Percentiles rank a stretch among this genome's conserved stretches.
Conservation (phyloP, 2,113 vertebrate species). For the Pleuronectes platessa region DNA sequence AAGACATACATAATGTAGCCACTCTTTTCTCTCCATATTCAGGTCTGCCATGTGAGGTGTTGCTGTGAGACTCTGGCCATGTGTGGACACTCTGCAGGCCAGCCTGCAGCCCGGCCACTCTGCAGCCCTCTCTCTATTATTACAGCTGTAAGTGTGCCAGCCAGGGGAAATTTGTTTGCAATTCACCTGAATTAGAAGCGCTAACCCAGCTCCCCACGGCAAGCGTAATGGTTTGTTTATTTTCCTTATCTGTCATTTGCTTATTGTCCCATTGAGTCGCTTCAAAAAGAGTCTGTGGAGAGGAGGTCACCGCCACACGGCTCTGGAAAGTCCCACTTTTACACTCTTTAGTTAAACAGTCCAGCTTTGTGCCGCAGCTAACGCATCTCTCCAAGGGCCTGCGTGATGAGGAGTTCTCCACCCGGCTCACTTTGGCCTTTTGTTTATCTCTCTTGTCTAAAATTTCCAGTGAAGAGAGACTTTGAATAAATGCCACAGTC, state of each 20-base stretch:
- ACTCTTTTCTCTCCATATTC: slow-evolving; percentile 2
- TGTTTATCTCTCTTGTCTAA: slow-evolving; percentile 44
- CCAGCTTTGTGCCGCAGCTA: slow-evolving; percentile 38
- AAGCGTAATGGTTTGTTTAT: slow-evolving; percentile 82
- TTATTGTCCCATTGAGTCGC: slow-evolving; percentile 74
- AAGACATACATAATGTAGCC: slow-evolving; percentile 7
- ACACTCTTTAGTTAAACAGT: slow-evolving; percentile 35
- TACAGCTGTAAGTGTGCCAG: slow-evolving; percentile 82
- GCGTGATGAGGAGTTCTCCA: not conserved
- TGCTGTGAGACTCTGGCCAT: slow-evolving; percentile 27
- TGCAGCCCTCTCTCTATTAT: slow-evolving; percentile 72
- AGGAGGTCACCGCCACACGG: slow-evolving; percentile 32
- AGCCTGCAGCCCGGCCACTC: slow-evolving; percentile 35
- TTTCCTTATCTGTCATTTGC: slow-evolving; percentile 83
- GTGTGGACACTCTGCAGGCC: slow-evolving; percentile 73
- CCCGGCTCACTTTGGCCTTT: slow-evolving; percentile 13
- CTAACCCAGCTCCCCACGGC: slow-evolving; percentile 64
- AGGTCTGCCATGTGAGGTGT: slow-evolving; percentile 59
- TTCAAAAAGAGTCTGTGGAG: slow-evolving; percentile 5
- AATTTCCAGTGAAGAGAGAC: slow-evolving; percentile 34
- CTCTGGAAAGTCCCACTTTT: slow-evolving; percentile 52
- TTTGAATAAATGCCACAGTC: slow-evolving; percentile 52
- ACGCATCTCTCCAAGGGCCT: slow-evolving; percentile 15
- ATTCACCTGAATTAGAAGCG: slow-evolving; percentile 82
- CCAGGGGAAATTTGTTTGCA: slow-evolving; percentile 77